Evolutionary conservation across 2,888 invertebrate species (phyloP).

Genomic region (Barypeithes pellucidus): DNA sequence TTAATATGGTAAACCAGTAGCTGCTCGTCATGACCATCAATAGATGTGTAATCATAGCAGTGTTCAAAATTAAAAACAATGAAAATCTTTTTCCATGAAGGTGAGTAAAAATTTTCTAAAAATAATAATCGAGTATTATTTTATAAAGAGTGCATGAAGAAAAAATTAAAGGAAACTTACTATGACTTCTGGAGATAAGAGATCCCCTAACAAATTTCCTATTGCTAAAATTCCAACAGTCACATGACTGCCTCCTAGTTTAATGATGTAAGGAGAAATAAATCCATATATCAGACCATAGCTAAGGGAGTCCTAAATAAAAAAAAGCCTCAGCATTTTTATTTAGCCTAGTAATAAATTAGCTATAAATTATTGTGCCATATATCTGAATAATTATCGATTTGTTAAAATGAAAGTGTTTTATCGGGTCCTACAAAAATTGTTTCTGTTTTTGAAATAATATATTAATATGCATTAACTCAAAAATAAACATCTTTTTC

Average conservation of each 20-base stretch:
- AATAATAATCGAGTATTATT: conserved; percentile 7
- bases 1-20: conserved; percentile 55
- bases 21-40: conserved; percentile 55
- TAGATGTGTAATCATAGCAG: conserved; percentile 54
- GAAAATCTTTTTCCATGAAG: conserved; percentile 54
- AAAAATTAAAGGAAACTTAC: conserved; percentile 52
- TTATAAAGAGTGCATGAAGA: neutral
- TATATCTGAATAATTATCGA: neutral
- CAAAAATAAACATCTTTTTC: too few species aligned
- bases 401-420: too few species aligned
- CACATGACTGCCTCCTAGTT: conserved; percentile 56
- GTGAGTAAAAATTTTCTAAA: conserved; percentile 54
- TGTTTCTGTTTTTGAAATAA: too few species aligned
- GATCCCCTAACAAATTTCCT: conserved; percentile 52
- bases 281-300: conserved; percentile 59
- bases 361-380: neutral
- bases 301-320: conserved; percentile 57
- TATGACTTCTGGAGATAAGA: conserved; percentile 54
- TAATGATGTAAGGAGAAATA: conserved; percentile 56
- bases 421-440: too few species aligned
- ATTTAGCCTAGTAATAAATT: neutral
- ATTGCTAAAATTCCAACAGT: conserved; percentile 54
- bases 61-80: conserved; percentile 54
- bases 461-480: too few species aligned
- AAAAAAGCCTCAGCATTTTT: neutral